Evolutionary conservation across 2,113 vertebrate genomes (phyloP), one percentile per base, ranked within the genome.

Genomic region (Oreochromis spilurus): DNA sequence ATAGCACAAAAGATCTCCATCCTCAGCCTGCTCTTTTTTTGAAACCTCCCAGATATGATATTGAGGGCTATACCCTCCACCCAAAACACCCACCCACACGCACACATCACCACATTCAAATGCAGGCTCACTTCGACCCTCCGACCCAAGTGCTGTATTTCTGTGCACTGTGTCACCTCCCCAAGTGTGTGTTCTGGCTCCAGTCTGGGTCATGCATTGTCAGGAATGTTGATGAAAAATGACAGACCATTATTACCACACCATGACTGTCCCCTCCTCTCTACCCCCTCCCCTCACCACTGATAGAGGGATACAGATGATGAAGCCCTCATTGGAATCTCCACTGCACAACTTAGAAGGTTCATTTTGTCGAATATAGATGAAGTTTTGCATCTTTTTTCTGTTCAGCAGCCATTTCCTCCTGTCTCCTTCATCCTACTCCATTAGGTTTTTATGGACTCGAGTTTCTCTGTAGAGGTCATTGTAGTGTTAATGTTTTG

Each of bases 161-260:
- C 83, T 89, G 75, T 85, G 82, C 87, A 87, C 85, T 84, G 87
- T 92, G 90, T 91, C 87, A 88, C 87, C 82, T 89, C 92, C 72
- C 85, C 79, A 84, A 92, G 88, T 93, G 92, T 92, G 89, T 90
- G 86, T 92, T 95, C 85, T 90, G 84, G 90, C 91, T 96, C 90
- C 91, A 92, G 91, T 92, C 93, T 94, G 94, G 94, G 91, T 94
- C 94, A 84, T 94, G 87, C 94, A 91, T 92, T 91, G 90, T 88
- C 67, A 77, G 87, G 92, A 94, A 96, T 93, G 87, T 91, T 95
- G 94, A 96, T 95, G 91, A 94, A 95, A 95, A 95, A 96, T 91
- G 94, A 95, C 95, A 94, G 89, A 85, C 80, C 91, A 93, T 95
- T 95, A 93, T 95, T 95, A 89, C 89, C 62, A 92, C 79, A 81